Evolutionary conservation across 2,113 vertebrate species (phyloP).

Genomic region (Tylochromis polylepis): DNA sequence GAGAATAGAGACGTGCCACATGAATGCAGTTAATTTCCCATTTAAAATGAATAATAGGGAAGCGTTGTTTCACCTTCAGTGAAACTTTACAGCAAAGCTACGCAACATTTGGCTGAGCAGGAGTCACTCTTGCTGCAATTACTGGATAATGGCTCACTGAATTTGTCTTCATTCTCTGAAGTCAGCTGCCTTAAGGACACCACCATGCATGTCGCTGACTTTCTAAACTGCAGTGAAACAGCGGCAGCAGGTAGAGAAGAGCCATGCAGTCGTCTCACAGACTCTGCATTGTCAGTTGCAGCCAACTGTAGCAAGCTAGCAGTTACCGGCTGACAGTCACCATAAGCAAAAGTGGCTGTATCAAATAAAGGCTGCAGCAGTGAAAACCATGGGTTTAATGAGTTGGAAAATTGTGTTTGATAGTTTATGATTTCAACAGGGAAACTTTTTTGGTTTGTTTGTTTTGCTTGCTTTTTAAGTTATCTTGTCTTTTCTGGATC

Average conservation of each 20-base stretch:
- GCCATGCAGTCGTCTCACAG: neutral
- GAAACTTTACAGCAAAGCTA: neutral
- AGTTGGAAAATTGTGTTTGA: neutral
- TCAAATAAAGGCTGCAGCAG: neutral
- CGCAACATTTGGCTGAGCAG: neutral
- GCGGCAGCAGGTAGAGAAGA: neutral
- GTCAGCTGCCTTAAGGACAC: neutral
- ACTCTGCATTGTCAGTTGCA: neutral
- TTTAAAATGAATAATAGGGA: neutral
- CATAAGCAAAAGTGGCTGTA: neutral
- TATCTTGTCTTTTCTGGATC: neutral
- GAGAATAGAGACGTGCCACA: neutral
- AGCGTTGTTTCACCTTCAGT: neutral
- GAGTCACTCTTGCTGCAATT: neutral
- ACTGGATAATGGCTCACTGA: neutral
- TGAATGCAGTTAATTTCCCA: neutral
- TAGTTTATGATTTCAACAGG: neutral
- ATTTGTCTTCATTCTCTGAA: neutral
- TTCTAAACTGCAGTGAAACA: neutral
- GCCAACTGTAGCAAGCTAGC: neutral
- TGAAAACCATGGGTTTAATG: neutral
- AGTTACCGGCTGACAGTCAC: neutral
- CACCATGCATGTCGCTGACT: neutral
- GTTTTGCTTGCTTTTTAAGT: neutral
- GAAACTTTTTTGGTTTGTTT: neutral